phyloP scores from a whole-genome alignment of 2,797 vertebrate genomes.

The Gorsachius magnificus region DNA sequence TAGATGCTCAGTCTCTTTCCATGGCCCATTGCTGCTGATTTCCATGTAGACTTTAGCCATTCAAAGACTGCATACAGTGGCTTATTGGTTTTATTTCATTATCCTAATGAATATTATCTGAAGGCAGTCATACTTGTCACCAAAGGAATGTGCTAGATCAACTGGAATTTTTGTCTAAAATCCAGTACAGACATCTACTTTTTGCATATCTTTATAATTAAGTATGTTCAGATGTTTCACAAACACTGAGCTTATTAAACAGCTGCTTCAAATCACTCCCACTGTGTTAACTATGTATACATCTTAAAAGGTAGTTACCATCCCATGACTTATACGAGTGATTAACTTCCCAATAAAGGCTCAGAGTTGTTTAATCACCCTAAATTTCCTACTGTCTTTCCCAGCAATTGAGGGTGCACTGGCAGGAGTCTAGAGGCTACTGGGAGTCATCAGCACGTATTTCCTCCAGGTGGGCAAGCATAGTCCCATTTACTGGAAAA shows the following conservation, averaged over 20 bases:
- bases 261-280: not conserved
- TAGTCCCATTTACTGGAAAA: not conserved
- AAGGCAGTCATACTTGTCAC: not conserved
- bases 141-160: not conserved
- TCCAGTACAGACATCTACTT: not conserved
- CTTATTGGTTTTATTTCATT: not conserved
- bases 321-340: not conserved
- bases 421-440: not conserved
- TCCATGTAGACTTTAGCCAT: not conserved
- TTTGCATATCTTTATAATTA: not conserved
- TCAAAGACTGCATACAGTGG: not conserved
- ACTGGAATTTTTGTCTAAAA: not conserved
- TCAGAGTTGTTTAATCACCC: not conserved
- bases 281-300: not conserved
- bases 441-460: not conserved
- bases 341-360: not conserved
- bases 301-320: not conserved
- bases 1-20: not conserved
- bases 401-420: not conserved
- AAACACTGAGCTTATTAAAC: not conserved
- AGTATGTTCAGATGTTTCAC: not conserved
- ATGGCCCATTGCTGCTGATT: not conserved
- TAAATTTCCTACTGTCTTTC: not conserved
- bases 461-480: not conserved
- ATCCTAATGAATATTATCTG: not conserved